These are phyloP conservation scores for Malthinus seriepunctatus DNA, from an alignment of 2,888 invertebrate genomes.

Conservation along the genomic window DNA sequence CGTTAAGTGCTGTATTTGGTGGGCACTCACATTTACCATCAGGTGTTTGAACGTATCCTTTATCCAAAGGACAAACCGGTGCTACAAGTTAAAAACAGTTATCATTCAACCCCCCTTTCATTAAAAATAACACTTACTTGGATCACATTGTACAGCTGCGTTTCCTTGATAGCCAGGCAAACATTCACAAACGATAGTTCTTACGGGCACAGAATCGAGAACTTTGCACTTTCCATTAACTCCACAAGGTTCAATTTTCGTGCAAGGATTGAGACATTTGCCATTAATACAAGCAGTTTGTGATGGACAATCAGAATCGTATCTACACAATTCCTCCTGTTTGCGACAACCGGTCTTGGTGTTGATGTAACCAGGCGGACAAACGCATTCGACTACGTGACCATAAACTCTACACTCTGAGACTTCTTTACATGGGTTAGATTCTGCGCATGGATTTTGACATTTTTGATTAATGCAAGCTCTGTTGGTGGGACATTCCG, in stretches of 20 bases:
- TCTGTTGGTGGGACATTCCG: constrained; percentile 79
- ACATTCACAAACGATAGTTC: constrained; percentile 89
- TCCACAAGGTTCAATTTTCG: constrained; percentile 78
- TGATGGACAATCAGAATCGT: constrained; percentile 81
- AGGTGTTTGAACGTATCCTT: constrained; percentile 67
- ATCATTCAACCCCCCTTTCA: background rate
- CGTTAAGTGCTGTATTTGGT: constrained; percentile 74
- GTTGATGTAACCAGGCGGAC: constrained; percentile 75
- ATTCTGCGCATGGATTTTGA: constrained; percentile 71
- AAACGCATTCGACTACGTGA: constrained; percentile 78
- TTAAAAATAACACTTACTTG: constrained; percentile 62
- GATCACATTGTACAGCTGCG: constrained; percentile 81
- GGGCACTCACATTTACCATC: constrained; percentile 75
- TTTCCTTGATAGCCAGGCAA: constrained; percentile 84
- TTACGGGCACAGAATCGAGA: constrained; percentile 78
- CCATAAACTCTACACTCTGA: constrained; percentile 77
- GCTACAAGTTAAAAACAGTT: constrained; percentile 51
- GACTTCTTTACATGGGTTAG: constrained; percentile 70
- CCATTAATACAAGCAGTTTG: constrained; percentile 81
- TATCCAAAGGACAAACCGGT: constrained; percentile 66
- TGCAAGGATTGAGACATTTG: constrained; percentile 84
- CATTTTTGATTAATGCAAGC: constrained; percentile 84
- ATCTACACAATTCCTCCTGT: constrained; percentile 68
- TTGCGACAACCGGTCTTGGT: constrained; percentile 64
- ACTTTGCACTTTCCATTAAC: constrained; percentile 78